Percentiles rank a stretch among this genome's conserved stretches.
These are phyloP conservation scores for Fratercula arctica DNA, from an alignment of 2,797 vertebrate species.

Conservation along the genomic window DNA sequence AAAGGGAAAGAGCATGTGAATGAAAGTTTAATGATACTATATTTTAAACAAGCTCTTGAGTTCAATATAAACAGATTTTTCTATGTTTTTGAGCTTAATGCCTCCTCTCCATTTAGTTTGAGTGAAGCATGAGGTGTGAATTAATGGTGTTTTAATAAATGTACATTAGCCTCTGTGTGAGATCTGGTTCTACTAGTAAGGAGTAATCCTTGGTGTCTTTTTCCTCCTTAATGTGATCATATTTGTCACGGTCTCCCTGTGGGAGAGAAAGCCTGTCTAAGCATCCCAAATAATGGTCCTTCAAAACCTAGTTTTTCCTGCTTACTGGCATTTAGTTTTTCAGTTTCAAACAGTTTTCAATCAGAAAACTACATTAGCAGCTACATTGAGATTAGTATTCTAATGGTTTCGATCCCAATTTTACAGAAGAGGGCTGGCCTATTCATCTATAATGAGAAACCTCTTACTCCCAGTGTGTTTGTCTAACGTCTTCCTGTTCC, in stretches of 20 bases:
- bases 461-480: background rate
- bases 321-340: background rate
- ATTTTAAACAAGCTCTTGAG: background rate
- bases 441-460: background rate
- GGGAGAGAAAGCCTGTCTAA: background rate
- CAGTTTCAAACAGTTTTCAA: background rate
- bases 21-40: background rate
- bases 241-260: background rate
- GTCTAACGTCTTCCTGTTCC: background rate
- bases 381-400: background rate
- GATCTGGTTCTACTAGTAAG: background rate
- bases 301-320: background rate
- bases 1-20: background rate
- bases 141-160: background rate
- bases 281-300: background rate
- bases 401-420: background rate
- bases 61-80: background rate
- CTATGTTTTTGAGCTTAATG: background rate
- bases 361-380: background rate
- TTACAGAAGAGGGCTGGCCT: background rate
- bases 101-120: background rate
- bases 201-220: background rate
- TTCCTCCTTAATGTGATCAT: background rate
- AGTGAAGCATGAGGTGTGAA: background rate
- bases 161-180: background rate